Percentiles rank a stretch among this genome's conserved stretches.
Conservation (phyloP, 2,113 vertebrate genomes). For the Hemicordylus capensis region DNA sequence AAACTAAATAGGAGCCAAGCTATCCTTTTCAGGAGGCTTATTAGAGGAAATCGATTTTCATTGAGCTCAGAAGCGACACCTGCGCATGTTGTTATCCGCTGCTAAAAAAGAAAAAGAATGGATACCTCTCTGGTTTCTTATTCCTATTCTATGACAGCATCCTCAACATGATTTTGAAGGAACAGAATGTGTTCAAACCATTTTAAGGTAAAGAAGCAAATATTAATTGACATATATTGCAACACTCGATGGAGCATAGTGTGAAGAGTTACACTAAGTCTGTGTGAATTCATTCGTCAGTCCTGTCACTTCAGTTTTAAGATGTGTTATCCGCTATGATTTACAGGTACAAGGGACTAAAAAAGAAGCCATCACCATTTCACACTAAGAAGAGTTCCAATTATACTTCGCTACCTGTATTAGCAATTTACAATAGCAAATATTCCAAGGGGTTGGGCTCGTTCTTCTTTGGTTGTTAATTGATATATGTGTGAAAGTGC, state of each 20-base stretch:
- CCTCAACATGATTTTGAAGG: conserved; percentile 60
- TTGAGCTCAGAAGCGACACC: conserved; percentile 45
- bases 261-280: conserved; percentile 79
- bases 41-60: conserved; percentile 52
- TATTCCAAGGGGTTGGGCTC: conserved; percentile 47
- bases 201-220: conserved; percentile 74
- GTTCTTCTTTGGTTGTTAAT: conserved; percentile 58
- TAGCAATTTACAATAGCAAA: conserved; percentile 69
- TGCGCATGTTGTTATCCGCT: conserved; percentile 38
- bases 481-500: conserved; percentile 48
- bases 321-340: conserved; percentile 79
- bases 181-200: conserved; percentile 74
- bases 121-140: conserved; percentile 36
- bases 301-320: conserved; percentile 82
- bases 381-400: conserved; percentile 70
- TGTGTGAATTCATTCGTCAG: conserved; percentile 80
- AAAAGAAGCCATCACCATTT: conserved; percentile 74
- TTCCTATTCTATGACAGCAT: conserved; percentile 53
- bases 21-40: conserved; percentile 36
- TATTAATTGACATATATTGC: conserved; percentile 83
- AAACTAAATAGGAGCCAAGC: conserved; percentile 39
- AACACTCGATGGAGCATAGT: conserved; percentile 76
- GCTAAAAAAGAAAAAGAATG: conserved; percentile 49
- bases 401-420: conserved; percentile 73
- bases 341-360: conserved; percentile 75